These are phyloP conservation scores for Triplophysa tibetana DNA, from an alignment of 2,113 vertebrate species.

Conservation along the genomic window DNA sequence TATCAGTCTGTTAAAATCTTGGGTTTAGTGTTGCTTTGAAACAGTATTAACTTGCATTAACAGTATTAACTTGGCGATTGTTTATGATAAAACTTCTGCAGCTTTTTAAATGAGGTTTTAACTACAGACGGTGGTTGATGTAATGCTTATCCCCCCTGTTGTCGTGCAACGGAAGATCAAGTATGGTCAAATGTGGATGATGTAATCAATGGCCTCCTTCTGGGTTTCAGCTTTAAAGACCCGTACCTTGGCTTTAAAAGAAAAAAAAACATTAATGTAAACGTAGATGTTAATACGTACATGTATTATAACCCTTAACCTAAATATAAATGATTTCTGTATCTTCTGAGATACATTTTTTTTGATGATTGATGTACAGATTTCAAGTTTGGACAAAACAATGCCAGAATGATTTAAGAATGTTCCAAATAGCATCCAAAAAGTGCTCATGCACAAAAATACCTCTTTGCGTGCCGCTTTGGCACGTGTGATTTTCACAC, in stretches of 20 bases:
- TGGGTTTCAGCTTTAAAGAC: constrained; percentile 83
- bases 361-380: too few relatives aligned
- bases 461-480: constrained; percentile 81
- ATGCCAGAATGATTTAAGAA: too few relatives aligned
- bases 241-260: constrained; percentile 79
- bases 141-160: constrained; percentile 4
- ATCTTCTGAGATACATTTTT: too few relatives aligned
- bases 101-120: neutral
- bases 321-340: too few relatives aligned
- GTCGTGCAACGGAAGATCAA: constrained; percentile 14
- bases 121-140: neutral
- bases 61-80: too few relatives aligned
- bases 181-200: constrained; percentile 55
- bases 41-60: neutral
- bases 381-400: too few relatives aligned
- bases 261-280: neutral
- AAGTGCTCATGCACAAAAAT: constrained; percentile 46
- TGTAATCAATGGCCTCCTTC: constrained; percentile 76
- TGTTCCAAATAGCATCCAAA: too few relatives aligned
- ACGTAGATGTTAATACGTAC: too few relatives aligned
- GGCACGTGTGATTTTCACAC: constrained; percentile 80
- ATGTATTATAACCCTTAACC: too few relatives aligned
- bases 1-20: neutral
- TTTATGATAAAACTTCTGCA: neutral
- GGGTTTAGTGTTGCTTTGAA: constrained; percentile 17